These are phyloP conservation scores for Caenorhabditis angaria DNA, from an alignment of 2,888 invertebrate species.

Conservation along the genomic window DNA sequence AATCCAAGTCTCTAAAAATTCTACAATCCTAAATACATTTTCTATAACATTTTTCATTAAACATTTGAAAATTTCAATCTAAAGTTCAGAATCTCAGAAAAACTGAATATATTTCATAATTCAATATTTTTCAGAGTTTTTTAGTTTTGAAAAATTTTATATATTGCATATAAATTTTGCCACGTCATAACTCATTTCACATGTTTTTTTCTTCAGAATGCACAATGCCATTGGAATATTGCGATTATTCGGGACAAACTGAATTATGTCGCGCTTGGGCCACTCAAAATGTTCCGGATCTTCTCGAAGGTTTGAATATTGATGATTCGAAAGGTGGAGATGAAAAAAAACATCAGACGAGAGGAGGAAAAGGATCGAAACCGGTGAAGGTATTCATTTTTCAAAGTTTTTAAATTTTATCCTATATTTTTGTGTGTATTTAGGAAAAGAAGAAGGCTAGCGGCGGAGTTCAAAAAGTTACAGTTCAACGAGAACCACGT, in stretches of 20 bases:
- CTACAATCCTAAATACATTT: neutral
- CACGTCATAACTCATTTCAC: no score
- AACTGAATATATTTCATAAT: no score
- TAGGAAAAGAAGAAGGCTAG: constrained; percentile 74
- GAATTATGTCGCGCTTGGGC: constrained; percentile 93
- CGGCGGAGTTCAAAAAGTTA: constrained; percentile 80
- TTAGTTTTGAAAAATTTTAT: no score
- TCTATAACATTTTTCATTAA: neutral
- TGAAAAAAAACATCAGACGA: constrained; percentile 82
- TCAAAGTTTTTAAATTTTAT: neutral
- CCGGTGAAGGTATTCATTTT: neutral
- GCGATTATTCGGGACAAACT: constrained; percentile 96
- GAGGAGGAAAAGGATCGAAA: constrained; percentile 89
- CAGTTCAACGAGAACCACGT: constrained; percentile 79
- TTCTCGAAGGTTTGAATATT: constrained; percentile 43
- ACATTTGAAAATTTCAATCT: no score
- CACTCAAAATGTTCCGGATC: constrained; percentile 85
- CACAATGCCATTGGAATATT: constrained; percentile 80
- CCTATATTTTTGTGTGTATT: neutral
- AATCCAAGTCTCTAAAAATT: neutral
- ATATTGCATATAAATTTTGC: no score
- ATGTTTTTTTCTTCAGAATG: constrained; percentile 54
- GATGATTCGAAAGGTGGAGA: constrained; percentile 26
- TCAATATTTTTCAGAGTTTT: no score
- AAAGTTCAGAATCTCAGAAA: no score